phyloP scores from a whole-genome alignment of 2,113 vertebrate species.

The Kobus ellipsiprymnus region DNA sequence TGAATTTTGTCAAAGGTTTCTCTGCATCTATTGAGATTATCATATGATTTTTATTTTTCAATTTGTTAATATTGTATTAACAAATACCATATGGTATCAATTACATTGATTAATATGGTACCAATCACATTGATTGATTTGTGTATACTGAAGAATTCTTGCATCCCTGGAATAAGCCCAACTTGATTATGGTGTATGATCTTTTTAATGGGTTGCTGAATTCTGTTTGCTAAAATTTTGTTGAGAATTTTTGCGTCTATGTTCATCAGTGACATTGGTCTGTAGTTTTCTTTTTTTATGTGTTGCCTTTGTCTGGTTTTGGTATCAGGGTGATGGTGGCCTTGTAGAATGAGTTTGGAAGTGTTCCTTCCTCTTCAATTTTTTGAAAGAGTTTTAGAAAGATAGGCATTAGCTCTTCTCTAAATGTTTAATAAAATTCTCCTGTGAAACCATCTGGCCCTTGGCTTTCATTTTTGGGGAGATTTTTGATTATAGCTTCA shows the following conservation, averaged over 20 bases:
- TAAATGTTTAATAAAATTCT: not conserved
- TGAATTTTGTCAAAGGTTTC: not conserved
- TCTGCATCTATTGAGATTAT: not conserved
- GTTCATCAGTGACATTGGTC: not conserved
- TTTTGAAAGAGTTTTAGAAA: not conserved
- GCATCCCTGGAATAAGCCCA: not conserved
- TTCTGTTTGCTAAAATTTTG: not conserved
- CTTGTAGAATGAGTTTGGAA: not conserved
- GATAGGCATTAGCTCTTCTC: not conserved
- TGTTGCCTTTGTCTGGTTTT: not conserved
- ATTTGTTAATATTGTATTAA: not conserved
- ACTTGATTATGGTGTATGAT: not conserved
- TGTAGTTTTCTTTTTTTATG: not conserved
- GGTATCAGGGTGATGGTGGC: not conserved
- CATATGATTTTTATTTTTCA: not conserved
- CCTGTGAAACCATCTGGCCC: not conserved
- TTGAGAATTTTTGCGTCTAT: not conserved
- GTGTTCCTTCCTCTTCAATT: not conserved
- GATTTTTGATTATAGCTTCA: not conserved
- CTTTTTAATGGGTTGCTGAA: not conserved
- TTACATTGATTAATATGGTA: no score
- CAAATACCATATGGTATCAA: no score
- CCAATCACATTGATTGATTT: not conserved
- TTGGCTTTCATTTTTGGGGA: not conserved
- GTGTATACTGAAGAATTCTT: not conserved